phyloP scores from a whole-genome alignment of 2,113 vertebrate species.

The Ciconia stormi region DNA sequence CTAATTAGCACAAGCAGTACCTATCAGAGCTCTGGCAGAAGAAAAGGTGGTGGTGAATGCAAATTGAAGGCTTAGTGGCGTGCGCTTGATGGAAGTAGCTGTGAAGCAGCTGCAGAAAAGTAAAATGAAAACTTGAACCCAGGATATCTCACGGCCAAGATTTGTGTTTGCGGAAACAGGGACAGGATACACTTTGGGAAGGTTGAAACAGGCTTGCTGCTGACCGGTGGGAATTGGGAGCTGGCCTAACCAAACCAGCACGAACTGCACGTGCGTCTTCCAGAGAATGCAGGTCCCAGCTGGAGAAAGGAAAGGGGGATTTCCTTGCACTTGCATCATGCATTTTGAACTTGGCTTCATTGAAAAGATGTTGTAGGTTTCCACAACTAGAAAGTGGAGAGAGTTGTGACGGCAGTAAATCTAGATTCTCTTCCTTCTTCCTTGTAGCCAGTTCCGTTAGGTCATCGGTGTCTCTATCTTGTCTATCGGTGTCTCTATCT shows the following conservation, averaged over 20 bases:
- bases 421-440: background rate
- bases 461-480: background rate
- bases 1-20: background rate
- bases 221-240: background rate
- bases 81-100: background rate
- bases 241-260: background rate
- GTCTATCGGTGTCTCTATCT: background rate
- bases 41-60: background rate
- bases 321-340: background rate
- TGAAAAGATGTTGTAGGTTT: background rate
- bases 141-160: rapidly evolving
- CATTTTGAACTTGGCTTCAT: background rate
- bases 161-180: background rate
- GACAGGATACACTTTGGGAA: background rate
- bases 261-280: rapidly evolving
- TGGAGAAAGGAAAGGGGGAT: background rate
- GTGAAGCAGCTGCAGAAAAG: background rate
- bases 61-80: background rate
- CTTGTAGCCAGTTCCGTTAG: background rate
- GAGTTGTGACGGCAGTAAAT: background rate
- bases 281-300: background rate
- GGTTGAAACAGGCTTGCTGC: background rate
- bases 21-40: background rate
- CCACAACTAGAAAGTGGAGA: background rate
- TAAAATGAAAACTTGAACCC: background rate